A percentile compares a stretch with the other conserved stretches of the same genome.
These are phyloP conservation scores for Cyanoliseus patagonus DNA, from an alignment of 2,113 vertebrate genomes.

Conservation along the genomic window DNA sequence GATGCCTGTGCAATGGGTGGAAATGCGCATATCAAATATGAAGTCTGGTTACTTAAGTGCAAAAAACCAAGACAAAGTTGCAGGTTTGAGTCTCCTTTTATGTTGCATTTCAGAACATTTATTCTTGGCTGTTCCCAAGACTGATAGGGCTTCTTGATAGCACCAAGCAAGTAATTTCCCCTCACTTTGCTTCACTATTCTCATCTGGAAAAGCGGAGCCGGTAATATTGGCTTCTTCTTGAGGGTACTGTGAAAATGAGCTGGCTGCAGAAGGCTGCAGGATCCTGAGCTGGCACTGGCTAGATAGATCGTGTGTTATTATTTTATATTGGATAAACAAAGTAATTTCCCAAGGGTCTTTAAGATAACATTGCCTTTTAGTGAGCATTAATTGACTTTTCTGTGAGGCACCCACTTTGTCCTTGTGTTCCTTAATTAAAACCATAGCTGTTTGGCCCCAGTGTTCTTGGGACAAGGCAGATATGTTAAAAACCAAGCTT, in stretches of 20 bases:
- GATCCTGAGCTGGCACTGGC: background rate
- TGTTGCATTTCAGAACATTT: background rate
- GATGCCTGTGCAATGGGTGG: background rate
- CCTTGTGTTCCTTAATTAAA: background rate
- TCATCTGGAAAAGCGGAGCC: background rate
- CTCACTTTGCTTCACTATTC: background rate
- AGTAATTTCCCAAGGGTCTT: constrained; percentile 3
- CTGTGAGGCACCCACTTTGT: background rate
- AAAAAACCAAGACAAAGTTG: background rate
- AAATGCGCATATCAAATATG: fast-evolving
- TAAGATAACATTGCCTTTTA: background rate
- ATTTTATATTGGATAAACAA: constrained; percentile 1
- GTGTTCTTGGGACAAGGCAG: background rate
- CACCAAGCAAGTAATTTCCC: background rate
- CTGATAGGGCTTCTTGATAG: background rate
- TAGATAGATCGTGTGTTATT: background rate
- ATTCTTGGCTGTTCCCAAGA: background rate
- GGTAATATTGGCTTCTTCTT: background rate
- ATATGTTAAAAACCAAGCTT: background rate
- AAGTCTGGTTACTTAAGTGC: background rate
- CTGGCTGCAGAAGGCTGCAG: background rate
- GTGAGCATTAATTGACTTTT: background rate
- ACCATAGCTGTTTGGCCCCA: background rate
- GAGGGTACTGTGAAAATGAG: background rate
- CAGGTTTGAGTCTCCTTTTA: background rate